phyloP scores from a whole-genome alignment of 2,113 vertebrate genomes.

The Mastomys coucha region DNA sequence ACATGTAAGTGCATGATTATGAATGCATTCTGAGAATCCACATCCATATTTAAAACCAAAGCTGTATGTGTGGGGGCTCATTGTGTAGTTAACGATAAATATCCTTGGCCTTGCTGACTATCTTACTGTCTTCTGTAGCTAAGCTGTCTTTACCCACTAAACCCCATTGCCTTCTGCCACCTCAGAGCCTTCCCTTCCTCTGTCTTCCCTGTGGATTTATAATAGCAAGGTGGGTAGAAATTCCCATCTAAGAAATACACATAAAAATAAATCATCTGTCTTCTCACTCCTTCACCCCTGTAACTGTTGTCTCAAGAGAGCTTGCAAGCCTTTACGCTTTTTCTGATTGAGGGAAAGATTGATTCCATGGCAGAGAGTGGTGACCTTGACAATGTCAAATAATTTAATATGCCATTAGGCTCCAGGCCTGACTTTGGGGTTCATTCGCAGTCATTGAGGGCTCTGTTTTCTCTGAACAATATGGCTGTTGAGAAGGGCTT shows the following conservation, averaged over 20 bases:
- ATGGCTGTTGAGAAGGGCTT: constrained; percentile 70
- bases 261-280: constrained; percentile 66
- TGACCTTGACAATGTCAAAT: constrained; percentile 80
- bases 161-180: background rate
- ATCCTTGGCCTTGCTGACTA: background rate
- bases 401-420: constrained; percentile 78
- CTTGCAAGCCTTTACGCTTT: constrained; percentile 72
- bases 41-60: background rate
- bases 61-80: background rate
- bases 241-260: constrained; percentile 53
- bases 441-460: constrained; percentile 77
- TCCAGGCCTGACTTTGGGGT: constrained; percentile 71
- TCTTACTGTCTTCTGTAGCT: background rate
- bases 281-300: constrained; percentile 51
- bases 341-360: constrained; percentile 77
- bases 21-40: background rate
- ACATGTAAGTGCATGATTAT: background rate
- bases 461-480: constrained; percentile 75
- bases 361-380: constrained; percentile 62
- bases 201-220: constrained; percentile 56
- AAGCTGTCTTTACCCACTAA: background rate
- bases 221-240: constrained; percentile 70
- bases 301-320: constrained; percentile 70
- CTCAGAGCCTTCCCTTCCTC: constrained; percentile 35
- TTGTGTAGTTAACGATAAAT: background rate